Evolutionary conservation across 2,797 vertebrate genomes (phyloP), one percentile per base, ranked within the genome.

Genomic region (Garrulus glandarius): DNA sequence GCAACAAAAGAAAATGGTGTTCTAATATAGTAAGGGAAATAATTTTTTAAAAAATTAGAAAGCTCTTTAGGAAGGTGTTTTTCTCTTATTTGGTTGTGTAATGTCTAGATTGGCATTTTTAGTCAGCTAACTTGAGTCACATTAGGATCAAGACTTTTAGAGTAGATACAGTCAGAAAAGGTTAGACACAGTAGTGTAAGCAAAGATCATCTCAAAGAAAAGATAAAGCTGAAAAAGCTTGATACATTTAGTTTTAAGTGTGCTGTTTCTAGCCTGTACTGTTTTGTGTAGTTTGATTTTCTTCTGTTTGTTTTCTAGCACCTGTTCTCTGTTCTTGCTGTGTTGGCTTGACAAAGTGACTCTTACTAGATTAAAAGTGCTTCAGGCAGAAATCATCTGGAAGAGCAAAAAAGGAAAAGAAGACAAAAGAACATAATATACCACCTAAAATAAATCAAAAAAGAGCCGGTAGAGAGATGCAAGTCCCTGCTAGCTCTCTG

Each of bases 291-390:
- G 32, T 67, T 77, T 44, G 41, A 78, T 94, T 95, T 90, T 85
- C 26, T 91, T 92, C 24, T 69, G 39, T 79, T 89, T 93, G 24
- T 61, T 91, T 95, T 70, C 41, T 63, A 29, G 78, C 37, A 81
- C 64, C 52, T 90, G 4, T 61, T 88, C 34, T 72, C 49, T 92
- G n/a, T 72, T 93, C 71, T 72, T 94, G 37, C 46, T 83, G 9
- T 67, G 3, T 8, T 88, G 71, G 64, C 47, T 80, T 91, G 68
- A 90, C 36, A 65, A 68, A 87, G 69, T 44, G 34, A 78, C 76
- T 95, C 64, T 70, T 84, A 71, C 30, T 85, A 79, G 60, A 93
- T 96, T 77, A 88, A 92, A 92, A 94, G 41, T 63, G 44, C 39
- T 63, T 83, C 47, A 84, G 85, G 82, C 68, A 77, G 68, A 87